Evolutionary conservation across 2,797 vertebrate genomes (phyloP).

Genomic region (Euthynnus affinis): DNA sequence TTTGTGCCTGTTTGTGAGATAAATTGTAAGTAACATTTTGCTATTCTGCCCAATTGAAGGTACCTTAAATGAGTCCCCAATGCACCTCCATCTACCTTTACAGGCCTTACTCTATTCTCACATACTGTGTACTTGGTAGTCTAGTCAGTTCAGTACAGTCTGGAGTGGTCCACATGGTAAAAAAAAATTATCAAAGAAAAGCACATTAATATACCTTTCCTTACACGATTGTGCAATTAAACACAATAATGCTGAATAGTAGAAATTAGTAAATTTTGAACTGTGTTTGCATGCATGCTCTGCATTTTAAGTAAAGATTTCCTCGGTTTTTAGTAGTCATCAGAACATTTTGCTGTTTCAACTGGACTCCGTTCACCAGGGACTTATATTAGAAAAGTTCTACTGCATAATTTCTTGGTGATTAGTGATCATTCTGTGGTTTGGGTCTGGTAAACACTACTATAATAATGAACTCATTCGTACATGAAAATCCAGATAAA

Average conservation of each 20-base stretch:
- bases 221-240: constrained; percentile 11
- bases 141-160: background rate
- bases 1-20: background rate
- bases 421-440: constrained; percentile 34
- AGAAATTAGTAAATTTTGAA: background rate
- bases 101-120: too few relatives aligned
- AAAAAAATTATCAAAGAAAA: background rate
- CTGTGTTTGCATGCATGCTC: background rate
- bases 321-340: constrained; percentile 17
- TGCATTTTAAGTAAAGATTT: constrained; percentile 13
- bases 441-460: constrained; percentile 39
- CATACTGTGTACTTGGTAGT: background rate
- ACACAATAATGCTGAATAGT: constrained; percentile 2
- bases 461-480: constrained; percentile 25
- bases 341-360: constrained; percentile 34
- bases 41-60: background rate
- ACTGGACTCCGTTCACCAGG: constrained; percentile 14
- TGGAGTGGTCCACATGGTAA: background rate
- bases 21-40: background rate
- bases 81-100: background rate
- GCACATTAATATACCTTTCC: background rate
- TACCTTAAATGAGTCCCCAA: background rate
- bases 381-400: constrained; percentile 27
- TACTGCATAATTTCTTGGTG: constrained; percentile 28
- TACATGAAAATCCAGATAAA: constrained; percentile 27